These are phyloP conservation scores for Ploceus nigricollis DNA, from an alignment of 2,113 vertebrate species.

Conservation along the genomic window DNA sequence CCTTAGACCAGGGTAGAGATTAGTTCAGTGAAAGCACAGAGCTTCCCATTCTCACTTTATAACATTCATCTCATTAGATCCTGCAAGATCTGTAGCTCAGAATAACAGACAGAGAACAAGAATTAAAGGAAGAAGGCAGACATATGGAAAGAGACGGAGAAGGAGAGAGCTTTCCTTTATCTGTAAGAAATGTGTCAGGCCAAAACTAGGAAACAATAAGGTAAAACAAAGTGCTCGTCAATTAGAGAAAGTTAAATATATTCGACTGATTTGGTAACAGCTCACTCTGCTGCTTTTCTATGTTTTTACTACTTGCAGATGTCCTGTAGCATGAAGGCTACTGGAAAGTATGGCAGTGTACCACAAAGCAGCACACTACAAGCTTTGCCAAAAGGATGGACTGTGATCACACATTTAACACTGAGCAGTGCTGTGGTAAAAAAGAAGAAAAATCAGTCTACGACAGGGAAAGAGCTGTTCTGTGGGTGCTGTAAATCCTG, in stretches of 20 bases:
- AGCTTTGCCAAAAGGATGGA: background rate
- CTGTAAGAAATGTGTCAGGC: background rate
- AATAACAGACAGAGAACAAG: background rate
- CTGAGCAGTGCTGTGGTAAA: background rate
- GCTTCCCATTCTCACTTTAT: background rate
- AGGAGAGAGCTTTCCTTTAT: background rate
- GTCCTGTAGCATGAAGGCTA: background rate
- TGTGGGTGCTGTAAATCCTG: too few species aligned
- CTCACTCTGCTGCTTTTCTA: background rate
- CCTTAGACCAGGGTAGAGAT: background rate
- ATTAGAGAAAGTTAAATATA: background rate
- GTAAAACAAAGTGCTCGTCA: background rate
- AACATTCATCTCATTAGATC: constrained; percentile 71
- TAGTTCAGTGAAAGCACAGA: background rate
- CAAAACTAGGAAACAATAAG: background rate
- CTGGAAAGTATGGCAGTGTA: background rate
- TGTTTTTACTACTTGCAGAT: background rate
- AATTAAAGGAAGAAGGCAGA: background rate
- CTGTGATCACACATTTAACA: background rate
- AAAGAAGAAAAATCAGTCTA: background rate
- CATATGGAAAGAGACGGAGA: background rate
- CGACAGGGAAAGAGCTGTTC: too few species aligned
- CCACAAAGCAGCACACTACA: background rate
- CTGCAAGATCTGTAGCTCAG: background rate
- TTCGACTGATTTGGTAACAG: background rate